These are phyloP conservation scores for Petrocephalus zakoni DNA, from an alignment of 2,113 vertebrate genomes.

Conservation along the genomic window DNA sequence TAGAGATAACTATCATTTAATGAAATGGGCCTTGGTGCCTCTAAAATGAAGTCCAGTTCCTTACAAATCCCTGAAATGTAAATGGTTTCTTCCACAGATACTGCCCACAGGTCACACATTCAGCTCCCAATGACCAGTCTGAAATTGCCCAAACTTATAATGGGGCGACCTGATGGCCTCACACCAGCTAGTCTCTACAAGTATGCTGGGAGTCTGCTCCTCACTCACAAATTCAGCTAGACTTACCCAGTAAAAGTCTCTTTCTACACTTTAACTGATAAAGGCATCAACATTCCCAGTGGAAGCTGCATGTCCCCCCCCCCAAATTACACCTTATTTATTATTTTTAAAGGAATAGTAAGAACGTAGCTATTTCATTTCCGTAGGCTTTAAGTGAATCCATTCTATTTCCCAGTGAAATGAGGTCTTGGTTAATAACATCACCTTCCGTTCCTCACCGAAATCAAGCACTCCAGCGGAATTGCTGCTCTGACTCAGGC, in stretches of 20 bases:
- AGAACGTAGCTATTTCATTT: background rate
- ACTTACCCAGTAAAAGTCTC: background rate
- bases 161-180: background rate
- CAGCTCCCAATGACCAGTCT: background rate
- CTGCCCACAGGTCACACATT: background rate
- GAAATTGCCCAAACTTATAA: background rate
- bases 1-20: background rate
- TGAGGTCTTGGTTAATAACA: background rate
- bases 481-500: background rate
- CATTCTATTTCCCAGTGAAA: background rate
- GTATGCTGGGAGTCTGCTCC: background rate
- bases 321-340: background rate
- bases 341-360: background rate
- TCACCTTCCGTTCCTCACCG: background rate
- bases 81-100: background rate
- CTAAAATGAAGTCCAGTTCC: background rate
- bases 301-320: background rate
- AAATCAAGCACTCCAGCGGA: background rate
- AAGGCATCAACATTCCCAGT: background rate
- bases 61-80: background rate
- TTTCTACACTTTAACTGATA: background rate
- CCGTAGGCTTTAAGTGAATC: background rate
- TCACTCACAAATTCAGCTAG: background rate
- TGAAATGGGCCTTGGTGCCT: background rate
- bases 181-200: background rate